Base-by-base conservation (phyloP, 2,797 vertebrate genomes). In the Crax fasciolata region DNA sequence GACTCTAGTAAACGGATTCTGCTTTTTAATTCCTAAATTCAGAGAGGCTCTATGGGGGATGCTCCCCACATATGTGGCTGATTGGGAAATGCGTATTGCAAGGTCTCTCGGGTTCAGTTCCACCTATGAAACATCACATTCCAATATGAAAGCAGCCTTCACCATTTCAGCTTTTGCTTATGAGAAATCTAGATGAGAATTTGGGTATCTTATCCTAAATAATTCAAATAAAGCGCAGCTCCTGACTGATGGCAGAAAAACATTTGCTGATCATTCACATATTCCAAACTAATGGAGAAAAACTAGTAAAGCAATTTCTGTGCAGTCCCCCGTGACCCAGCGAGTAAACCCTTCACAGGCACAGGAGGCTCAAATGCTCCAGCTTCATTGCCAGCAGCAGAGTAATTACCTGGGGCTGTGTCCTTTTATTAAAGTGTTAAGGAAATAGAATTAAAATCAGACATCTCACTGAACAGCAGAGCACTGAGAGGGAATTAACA, bases 341-440 rank as follows among this genome's bases (percentile, higher is more conserved):
- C 58, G 89, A 59, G 23, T 27, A 95, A 95, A 80, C 21, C 38
- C 38, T 90, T 67, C 84, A 35, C 12, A 65, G 28, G 43, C 63
- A 91, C 70, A 66, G 79, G 70, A 92, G 55, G 62, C 58, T 91
- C 67, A 87, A 81, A 76, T 52, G 58, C 24, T 76, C 27, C 62
- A 73, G 41, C 66, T 92, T 94, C 62, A 89, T 92, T 94, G 95
- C 90, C 83, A 94, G 62, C 41, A 94, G 76, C 57, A 93, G 30
- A 82, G 30, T 76, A 88, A 96, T 87, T 79, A 71, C 52, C 30
- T 74, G 30, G 25, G 18, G 51, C 82, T 84, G 16, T 90, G 55
- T 39, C 66, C 82, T 85, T 24, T 84, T 87, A 95, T 76, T 93
- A 91, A 91, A 67, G 52, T 62, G 55, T 73, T 94, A 90, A 90